Conservation (phyloP, 2,797 vertebrate genomes). For the Halcyon leucocephala region DNA sequence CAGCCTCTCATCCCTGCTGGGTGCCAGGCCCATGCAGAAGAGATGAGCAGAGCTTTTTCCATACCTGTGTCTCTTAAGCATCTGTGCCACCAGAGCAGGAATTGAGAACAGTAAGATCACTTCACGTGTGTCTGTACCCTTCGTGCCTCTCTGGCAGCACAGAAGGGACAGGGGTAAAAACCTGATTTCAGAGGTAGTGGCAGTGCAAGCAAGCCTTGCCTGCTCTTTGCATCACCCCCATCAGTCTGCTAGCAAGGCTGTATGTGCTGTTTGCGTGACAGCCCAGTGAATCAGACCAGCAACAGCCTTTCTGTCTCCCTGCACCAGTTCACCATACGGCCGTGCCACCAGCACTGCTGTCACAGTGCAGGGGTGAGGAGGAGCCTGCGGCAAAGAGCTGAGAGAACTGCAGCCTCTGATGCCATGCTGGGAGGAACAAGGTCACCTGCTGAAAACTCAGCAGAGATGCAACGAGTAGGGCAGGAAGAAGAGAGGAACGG, state of each 20-base stretch:
- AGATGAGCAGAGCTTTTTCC: not conserved
- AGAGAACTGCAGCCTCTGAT: not conserved
- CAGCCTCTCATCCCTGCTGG: rapidly evolving
- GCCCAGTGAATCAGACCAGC: not conserved
- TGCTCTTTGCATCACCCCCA: not conserved
- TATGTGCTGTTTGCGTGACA: not conserved
- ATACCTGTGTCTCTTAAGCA: not conserved
- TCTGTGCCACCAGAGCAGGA: not conserved
- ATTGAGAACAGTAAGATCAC: not conserved
- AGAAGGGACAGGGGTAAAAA: not conserved
- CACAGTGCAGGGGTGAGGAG: not conserved
- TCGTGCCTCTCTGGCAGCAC: not conserved
- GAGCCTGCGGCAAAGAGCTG: not conserved
- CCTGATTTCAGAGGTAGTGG: not conserved
- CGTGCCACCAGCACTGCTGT: not conserved
- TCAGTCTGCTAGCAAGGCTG: not conserved
- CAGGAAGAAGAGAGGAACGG: not conserved
- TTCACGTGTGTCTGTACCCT: not conserved
- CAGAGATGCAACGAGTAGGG: not conserved
- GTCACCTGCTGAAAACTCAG: not conserved
- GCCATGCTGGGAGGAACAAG: not conserved
- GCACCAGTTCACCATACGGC: rapidly evolving
- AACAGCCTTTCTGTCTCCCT: not conserved
- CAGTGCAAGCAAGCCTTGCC: not conserved
- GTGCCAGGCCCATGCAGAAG: not conserved